Conservation (phyloP, 2,797 vertebrate genomes). For the Notolabrus celidotus region DNA sequence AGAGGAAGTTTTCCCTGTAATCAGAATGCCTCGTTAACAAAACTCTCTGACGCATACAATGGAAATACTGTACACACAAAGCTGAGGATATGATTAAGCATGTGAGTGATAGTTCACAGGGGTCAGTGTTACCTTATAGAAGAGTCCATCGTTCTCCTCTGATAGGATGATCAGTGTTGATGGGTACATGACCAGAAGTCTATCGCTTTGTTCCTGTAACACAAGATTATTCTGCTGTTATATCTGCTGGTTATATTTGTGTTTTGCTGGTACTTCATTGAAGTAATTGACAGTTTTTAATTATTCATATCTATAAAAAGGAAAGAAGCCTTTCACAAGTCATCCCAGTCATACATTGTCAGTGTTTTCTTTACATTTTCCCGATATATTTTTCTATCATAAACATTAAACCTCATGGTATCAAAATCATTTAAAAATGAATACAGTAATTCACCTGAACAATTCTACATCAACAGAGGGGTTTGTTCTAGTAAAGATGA, state of each 20-base stretch:
- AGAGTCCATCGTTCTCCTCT: slow-evolving; percentile 87
- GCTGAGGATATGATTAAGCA: slow-evolving; percentile 12
- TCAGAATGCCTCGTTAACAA: slow-evolving; percentile 48
- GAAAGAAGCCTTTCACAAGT: too few relatives aligned
- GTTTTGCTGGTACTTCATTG: neutral
- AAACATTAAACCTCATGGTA: too few relatives aligned
- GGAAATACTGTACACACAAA: neutral
- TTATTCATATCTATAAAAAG: neutral
- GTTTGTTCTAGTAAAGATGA: too few relatives aligned
- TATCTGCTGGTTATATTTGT: neutral
- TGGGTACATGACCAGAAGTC: slow-evolving; percentile 93
- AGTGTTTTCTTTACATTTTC: too few relatives aligned
- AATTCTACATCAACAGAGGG: too few relatives aligned
- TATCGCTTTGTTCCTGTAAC: slow-evolving; percentile 90
- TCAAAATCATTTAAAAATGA: too few relatives aligned
- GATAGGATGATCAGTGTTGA: slow-evolving; percentile 93
- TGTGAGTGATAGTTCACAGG: neutral
- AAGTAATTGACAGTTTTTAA: neutral
- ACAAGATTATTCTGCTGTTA: too few relatives aligned
- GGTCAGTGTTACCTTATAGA: slow-evolving; percentile 89
- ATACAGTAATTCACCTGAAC: too few relatives aligned
- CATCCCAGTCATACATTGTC: too few relatives aligned
- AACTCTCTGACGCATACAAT: slow-evolving; percentile 22
- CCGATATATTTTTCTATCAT: too few relatives aligned
- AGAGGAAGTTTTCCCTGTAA: slow-evolving; percentile 95